Conservation (phyloP, 30 jellyfish, hydroid and myxozoan species). For the Nemopilema nomurai region DNA sequence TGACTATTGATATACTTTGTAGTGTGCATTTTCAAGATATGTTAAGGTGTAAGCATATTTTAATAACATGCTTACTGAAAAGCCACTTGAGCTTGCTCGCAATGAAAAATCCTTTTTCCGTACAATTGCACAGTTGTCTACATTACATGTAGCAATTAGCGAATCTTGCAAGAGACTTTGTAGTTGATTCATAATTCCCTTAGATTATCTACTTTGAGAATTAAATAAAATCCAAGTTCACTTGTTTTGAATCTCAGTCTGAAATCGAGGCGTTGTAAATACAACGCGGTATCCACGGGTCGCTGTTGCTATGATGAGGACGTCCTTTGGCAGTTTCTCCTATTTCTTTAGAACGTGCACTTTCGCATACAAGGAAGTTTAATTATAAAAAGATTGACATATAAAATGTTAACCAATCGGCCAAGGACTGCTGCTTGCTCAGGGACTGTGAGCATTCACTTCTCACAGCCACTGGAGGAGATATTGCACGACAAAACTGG, state of each 20-base stretch:
- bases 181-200: constrained; percentile 64
- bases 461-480: constrained; percentile 31
- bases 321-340: not conserved
- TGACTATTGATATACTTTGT: no score
- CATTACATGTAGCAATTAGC: constrained; percentile 74
- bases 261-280: constrained; percentile 28
- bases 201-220: not conserved
- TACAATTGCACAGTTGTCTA: constrained; percentile 87
- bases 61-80: constrained; percentile 70
- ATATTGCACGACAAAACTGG: constrained; percentile 15
- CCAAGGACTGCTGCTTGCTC: constrained; percentile 56
- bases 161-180: constrained; percentile 86
- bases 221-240: no score
- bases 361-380: not conserved
- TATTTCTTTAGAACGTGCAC: not conserved
- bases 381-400: not conserved
- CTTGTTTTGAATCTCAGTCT: constrained; percentile 34
- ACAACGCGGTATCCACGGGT: not conserved
- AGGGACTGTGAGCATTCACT: constrained; percentile 40
- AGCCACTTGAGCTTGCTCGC: constrained; percentile 88
- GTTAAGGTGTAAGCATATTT: no score
- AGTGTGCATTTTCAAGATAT: no score
- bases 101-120: constrained; percentile 75
- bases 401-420: constrained; percentile 22
- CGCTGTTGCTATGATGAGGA: constrained; percentile 18